Base-by-base conservation (phyloP, 1,140 invertebrate genomes). In the Helicoverpa zea region DNA sequence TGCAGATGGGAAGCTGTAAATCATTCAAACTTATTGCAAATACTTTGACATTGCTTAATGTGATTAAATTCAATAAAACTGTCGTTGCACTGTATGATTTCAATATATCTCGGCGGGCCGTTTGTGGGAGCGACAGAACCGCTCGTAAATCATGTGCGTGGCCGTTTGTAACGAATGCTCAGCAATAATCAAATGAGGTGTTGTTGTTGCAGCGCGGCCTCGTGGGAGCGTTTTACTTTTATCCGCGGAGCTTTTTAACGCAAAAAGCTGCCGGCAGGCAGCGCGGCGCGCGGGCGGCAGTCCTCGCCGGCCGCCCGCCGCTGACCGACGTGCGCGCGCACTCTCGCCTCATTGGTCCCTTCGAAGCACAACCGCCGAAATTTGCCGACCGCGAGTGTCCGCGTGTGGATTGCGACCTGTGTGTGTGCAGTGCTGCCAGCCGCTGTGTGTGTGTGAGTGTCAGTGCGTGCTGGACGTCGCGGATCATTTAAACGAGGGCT, bases 261-360 rank as follows among this genome's bases (percentile, higher is more conserved):
- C 84, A 89, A 89, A 89, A 87, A 89, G 84, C 86, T 84, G 30
- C 49, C 61, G 81, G 81, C 85, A 85, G 85, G 87, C 82, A 82
- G 83, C 63, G 76, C 29, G 74, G 59, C 58, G 74, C 49, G 83
- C 72, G 81, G 68, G 83, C 83, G 79, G 76, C 84, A 88, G 88
- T 92, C 87, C 83, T 88, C 89, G 91, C 84, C 83, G 84, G 85
- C 87, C 82, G 82, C 80, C 70, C 89, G 87, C 80, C 81, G 49
- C 70, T 64, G 81, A 59, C 29, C 56, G 81, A 88, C 87, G 86
- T 86, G 78, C 80, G 82, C 83, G 81, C 83, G 83, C 61, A 35
- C 79, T 16, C 16, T 73, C 47, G 52, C 63, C 35, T 47, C 35
- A 30, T 75, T 47, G 52, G 16, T 75, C 66, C 58, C 23, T 63